These are phyloP conservation scores for Etheostoma cragini DNA, from an alignment of 2,113 vertebrate species.

Conservation along the genomic window DNA sequence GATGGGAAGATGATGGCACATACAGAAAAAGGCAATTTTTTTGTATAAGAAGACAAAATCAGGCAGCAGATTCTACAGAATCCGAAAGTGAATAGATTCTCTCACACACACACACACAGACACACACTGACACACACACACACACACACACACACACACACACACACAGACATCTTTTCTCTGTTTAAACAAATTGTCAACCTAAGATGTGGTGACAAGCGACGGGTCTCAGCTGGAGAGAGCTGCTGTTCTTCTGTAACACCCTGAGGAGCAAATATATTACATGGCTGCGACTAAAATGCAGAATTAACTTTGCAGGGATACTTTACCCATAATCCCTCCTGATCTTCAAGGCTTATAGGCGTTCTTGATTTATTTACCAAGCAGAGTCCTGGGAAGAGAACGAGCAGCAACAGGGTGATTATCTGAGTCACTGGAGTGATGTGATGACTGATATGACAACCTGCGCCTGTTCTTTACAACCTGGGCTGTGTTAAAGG, in stretches of 20 bases:
- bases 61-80: conserved; percentile 19
- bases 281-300: conserved; percentile 17
- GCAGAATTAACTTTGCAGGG: conserved; percentile 23
- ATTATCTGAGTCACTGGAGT: conserved; percentile 3
- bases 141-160: too few relatives aligned
- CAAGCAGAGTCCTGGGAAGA: background rate
- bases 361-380: conserved; percentile 28
- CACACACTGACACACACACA: too few relatives aligned
- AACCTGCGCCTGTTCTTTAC: background rate
- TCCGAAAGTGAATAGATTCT: background rate
- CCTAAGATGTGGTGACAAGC: conserved; percentile 30
- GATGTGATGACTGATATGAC: background rate
- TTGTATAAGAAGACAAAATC: conserved; percentile 16
- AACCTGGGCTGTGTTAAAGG: background rate
- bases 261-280: conserved; percentile 21
- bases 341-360: conserved; percentile 43
- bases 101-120: conserved; percentile 1
- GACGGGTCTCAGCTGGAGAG: conserved; percentile 45
- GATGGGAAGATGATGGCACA: conserved; percentile 23
- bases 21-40: background rate
- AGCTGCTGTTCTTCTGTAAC: conserved; percentile 25
- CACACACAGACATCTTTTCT: conserved; percentile 1
- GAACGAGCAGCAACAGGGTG: conserved; percentile 11
- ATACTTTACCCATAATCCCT: conserved; percentile 50
- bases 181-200: conserved; percentile 35